Conservation (phyloP, 1,140 invertebrate species). For the Monomorium pharaonis region DNA sequence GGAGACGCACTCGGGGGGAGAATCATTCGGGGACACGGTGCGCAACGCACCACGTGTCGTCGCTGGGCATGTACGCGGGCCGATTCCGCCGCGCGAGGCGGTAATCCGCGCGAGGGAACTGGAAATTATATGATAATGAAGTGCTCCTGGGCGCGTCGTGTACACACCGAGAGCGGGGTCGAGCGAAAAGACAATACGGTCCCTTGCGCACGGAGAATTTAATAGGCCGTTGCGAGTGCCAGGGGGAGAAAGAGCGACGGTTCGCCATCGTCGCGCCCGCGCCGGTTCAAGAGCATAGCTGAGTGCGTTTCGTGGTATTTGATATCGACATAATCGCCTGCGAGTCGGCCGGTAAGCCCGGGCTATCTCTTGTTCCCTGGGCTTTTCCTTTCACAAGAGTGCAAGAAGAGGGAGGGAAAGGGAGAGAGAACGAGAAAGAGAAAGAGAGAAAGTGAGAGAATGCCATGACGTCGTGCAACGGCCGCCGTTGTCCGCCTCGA, state of each 20-base stretch:
- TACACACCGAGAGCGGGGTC: slow-evolving; percentile 45
- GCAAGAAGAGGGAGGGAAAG: neutral
- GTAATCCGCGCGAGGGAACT: slow-evolving; percentile 66
- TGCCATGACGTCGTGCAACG: slow-evolving; percentile 11
- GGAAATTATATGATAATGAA: slow-evolving; percentile 76
- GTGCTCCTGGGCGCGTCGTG: slow-evolving; percentile 62
- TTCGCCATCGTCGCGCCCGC: neutral
- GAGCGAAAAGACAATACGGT: slow-evolving; percentile 83
- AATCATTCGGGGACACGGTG: slow-evolving; percentile 36
- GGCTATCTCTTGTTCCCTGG: slow-evolving; percentile 72
- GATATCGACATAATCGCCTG: slow-evolving; percentile 84
- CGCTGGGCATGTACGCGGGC: neutral
- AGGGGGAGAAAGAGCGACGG: neutral
- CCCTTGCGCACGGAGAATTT: slow-evolving; percentile 74
- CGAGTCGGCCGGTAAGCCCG: slow-evolving; percentile 64
- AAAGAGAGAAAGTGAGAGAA: slow-evolving; percentile 18
- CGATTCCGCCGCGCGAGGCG: slow-evolving; percentile 54
- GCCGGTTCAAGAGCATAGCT: slow-evolving; percentile 69
- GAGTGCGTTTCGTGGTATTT: slow-evolving; percentile 85
- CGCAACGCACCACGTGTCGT: slow-evolving; percentile 39
- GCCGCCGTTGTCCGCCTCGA: slow-evolving; percentile 10
- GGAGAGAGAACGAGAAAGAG: slow-evolving; percentile 58
- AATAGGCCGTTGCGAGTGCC: slow-evolving; percentile 70
- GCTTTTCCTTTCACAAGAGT: slow-evolving; percentile 82
- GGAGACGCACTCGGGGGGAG: slow-evolving; percentile 59